Percentiles rank a stretch among this genome's conserved stretches.
Conservation (phyloP, 2,888 invertebrate species). For the Diarsia brunnea region DNA sequence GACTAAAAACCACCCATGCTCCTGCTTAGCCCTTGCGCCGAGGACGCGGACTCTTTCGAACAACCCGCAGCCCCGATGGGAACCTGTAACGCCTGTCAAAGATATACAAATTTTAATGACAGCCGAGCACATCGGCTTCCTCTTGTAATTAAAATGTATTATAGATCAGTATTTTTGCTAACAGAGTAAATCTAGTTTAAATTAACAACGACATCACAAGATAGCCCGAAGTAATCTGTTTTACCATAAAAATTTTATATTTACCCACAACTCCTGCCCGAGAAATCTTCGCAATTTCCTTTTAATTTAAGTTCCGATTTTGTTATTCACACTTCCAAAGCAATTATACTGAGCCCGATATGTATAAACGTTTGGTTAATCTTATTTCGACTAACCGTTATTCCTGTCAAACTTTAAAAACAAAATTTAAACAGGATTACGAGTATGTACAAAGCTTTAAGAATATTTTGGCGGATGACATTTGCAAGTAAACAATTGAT, state of each 20-base stretch:
- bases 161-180: neutral
- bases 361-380: neutral
- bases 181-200: neutral
- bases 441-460: neutral
- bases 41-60: no score
- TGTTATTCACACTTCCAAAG: neutral
- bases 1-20: no score
- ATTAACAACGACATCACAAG: neutral
- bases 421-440: neutral
- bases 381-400: neutral
- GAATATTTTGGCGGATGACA: neutral
- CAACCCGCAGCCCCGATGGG: no score
- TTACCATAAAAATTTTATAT: neutral
- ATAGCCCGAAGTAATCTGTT: conserved; percentile 2
- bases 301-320: conserved; percentile 18
- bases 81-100: neutral
- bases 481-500: neutral
- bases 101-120: neutral
- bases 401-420: neutral
- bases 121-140: no score
- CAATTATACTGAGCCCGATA: neutral
- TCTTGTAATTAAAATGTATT: neutral
- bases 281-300: conserved; percentile 29
- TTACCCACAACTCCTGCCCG: neutral
- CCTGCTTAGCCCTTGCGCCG: no score